Conservation (phyloP, 2,113 vertebrate species). For the Xiphophorus couchianus region DNA sequence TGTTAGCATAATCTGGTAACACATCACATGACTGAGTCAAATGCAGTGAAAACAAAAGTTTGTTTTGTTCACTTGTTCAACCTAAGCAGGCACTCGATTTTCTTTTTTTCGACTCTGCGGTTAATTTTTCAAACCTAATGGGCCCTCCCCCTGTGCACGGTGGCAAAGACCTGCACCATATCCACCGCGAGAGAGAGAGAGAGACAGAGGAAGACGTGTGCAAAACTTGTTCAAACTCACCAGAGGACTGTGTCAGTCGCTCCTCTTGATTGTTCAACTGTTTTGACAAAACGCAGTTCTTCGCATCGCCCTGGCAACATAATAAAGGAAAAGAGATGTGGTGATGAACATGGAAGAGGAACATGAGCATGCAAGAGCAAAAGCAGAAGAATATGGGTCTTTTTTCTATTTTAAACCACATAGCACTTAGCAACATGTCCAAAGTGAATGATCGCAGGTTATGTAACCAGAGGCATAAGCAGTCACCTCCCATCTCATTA, state of each 20-base stretch:
- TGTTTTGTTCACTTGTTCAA: not conserved
- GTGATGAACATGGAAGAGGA: constrained; percentile 33
- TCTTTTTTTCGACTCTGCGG: constrained; percentile 12
- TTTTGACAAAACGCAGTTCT: constrained; percentile 66
- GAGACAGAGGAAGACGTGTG: not conserved
- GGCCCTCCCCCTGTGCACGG: constrained; percentile 16
- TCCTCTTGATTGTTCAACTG: constrained; percentile 78
- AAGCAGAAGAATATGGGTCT: constrained; percentile 1
- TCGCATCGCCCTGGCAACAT: constrained; percentile 83
- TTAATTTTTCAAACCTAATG: constrained; percentile 10
- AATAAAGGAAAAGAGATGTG: constrained; percentile 39
- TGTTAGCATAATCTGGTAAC: constrained; percentile 5
- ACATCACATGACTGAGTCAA: not conserved
- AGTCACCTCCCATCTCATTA: not conserved
- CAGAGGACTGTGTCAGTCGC: constrained; percentile 70
- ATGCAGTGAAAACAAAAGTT: not conserved
- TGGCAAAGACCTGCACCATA: not conserved
- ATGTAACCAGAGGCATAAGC: not conserved
- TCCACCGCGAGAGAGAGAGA: not conserved
- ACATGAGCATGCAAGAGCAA: constrained; percentile 13
- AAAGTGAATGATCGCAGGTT: constrained; percentile 12
- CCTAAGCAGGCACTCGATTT: constrained; percentile 8
- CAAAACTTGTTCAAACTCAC: constrained; percentile 84
- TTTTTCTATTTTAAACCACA: constrained; percentile 5
- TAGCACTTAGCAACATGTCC: not conserved